Base-by-base conservation (phyloP, 2,797 vertebrate species). In the Enteromius afrohamiltoni region DNA sequence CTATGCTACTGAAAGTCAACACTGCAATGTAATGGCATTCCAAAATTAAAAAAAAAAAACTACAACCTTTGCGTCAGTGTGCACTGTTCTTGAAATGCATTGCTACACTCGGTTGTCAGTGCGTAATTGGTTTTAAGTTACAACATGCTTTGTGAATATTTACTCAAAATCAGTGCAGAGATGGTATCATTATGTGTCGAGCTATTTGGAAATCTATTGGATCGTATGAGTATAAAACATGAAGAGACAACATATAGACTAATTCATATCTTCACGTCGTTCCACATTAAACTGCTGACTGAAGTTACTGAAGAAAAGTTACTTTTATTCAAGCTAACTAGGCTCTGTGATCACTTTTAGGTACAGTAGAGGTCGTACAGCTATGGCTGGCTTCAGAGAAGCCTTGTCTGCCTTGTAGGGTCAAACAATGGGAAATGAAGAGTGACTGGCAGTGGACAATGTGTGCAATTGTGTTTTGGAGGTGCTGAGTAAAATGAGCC, bases 401-500 rank as follows among this genome's bases (percentile, higher is more conserved):
- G 23, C 10, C 65, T 51, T 80, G 34, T 26, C 34, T 79, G 77
- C 62, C 83, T 67, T 86, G 80, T 80, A 79, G 49, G 79, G 77
- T 78, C 85, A 86, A 86, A 82, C 65, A 89, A 80, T 77, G 80
- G 37, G 64, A 40, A 62, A 62, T 14, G 29, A 58, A 74, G 7
- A 64, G 85, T 55, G 83, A 29, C 47, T 53, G 64, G 53, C 65
- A 68, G 8, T 85, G 83, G 75, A 60, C 51, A 81, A 82, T 62
- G 71, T 23, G 67, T 73, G 79, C 75, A 81, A 42, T 86, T 42
- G 83, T 88, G 82, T 19, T 85, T 84, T 85, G 78, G 88, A 80
- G 83, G 58, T 86, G 51, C 42, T 60, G 82, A 80, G 85, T 86
- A 85, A 70, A 84, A 80, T 79, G 71, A 87, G 86, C 88, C 89